Base-by-base conservation (phyloP, 1,140 invertebrate species). In the Brachionus manjavacas region DNA sequence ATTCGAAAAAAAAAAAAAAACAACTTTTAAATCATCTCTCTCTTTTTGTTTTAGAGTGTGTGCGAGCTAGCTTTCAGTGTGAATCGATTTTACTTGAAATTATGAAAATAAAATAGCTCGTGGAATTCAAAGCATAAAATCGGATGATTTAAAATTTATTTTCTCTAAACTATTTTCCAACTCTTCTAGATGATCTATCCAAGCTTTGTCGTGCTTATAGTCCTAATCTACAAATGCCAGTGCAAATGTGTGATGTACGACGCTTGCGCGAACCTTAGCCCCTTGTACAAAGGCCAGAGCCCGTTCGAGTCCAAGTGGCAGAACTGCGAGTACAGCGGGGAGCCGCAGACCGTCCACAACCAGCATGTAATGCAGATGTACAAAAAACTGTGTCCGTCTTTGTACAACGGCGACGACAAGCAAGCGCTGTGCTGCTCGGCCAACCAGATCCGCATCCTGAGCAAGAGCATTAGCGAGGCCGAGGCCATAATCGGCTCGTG, bases 321-420 rank as follows among this genome's bases (percentile, higher is more conserved):
- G 16, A 84, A 84, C 52, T 84, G 83, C 46, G 28, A 72, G 28
- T 74, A 84, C 25, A 66, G 74, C 49, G 68, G 55, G 2, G 60
- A 72, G 1, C 28, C 83, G 25, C 28, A 23, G 14, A 0, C 23
- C 9, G 4, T 84, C 8, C 20, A 84, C n/a, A 23, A 64, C n/a
- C 12, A 20, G 20, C 28, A 72, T 11, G 1, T 49, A 11, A 31
- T 68, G 4, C 25, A 52, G 1, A n/a, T 60, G n/a, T 43, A n/a
- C 23, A 60, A 72, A 76, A 52, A 55, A 14, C 35, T 52, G 11
- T 55, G 83, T 31, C 43, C 68, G 20, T 64, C 43, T 6, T 31
- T 84, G 72, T 66, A 74, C 68, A 43, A 52, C 20, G 43, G 72
- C 41, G 41, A 74, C 6, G 52, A 81, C 23, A 11, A 23, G 7